Conservation (phyloP, 2,797 vertebrate genomes). For the Diplodus sargus region DNA sequence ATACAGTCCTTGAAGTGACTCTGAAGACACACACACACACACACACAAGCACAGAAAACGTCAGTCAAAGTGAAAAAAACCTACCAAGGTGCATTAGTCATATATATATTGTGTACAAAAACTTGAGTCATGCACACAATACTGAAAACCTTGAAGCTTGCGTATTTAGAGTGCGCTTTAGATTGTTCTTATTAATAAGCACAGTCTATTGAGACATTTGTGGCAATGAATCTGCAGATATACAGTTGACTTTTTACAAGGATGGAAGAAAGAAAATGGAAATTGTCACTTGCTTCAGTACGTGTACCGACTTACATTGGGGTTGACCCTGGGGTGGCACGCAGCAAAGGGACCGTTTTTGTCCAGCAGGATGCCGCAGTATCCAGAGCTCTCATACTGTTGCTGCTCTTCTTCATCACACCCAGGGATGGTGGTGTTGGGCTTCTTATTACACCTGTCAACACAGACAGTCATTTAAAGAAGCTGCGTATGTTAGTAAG, state of each 20-base stretch:
- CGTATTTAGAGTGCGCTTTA: too few species aligned
- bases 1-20: constrained; percentile 82
- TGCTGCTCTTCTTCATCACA: constrained; percentile 77
- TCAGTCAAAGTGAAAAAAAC: too few species aligned
- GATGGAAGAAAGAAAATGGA: background rate
- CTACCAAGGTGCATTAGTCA: too few species aligned
- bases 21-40: constrained; percentile 59
- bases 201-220: background rate
- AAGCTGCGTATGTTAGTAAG: too few species aligned
- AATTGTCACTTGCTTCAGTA: background rate
- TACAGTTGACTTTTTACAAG: background rate
- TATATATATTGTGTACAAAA: too few species aligned
- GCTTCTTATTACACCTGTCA: constrained; percentile 79
- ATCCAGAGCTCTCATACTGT: constrained; percentile 77
- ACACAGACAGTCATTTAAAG: constrained; percentile 6
- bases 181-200: too few species aligned
- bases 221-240: background rate
- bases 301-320: constrained; percentile 75
- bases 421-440: constrained; percentile 68
- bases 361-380: constrained; percentile 83
- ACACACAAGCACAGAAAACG: background rate
- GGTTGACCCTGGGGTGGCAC: constrained; percentile 82
- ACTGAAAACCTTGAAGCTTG: too few species aligned
- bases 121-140: too few species aligned
- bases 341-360: constrained; percentile 81